Conservation (phyloP, 2,113 vertebrate species). For the Otolemur garnettii region DNA sequence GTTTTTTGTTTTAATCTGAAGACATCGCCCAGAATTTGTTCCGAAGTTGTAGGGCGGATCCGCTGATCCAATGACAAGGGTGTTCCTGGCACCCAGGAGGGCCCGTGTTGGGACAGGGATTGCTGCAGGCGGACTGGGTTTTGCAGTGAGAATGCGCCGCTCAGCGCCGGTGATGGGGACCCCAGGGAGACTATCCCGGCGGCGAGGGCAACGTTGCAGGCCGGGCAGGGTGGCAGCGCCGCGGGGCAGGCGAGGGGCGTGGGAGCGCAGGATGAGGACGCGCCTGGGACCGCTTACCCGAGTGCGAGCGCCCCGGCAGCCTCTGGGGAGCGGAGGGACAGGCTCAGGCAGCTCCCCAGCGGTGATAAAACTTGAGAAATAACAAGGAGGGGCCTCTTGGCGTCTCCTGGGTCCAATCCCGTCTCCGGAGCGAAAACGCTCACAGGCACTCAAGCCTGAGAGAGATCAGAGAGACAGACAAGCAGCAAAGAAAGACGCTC, state of each 20-base stretch:
- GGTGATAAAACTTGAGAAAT: constrained; percentile 76
- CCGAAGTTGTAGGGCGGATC: constrained; percentile 30
- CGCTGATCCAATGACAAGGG: not conserved
- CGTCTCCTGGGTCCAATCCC: constrained; percentile 48
- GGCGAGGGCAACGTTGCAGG: rapidly evolving
- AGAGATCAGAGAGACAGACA: not conserved
- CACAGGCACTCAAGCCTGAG: not conserved
- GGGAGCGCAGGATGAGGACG: constrained; percentile 30
- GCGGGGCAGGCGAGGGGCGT: not conserved
- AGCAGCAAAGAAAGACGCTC: not conserved
- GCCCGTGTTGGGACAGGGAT: constrained; percentile 28
- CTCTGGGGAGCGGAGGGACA: constrained; percentile 40
- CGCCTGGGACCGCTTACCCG: constrained; percentile 40
- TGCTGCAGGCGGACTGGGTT: not conserved
- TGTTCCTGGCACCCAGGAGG: constrained; percentile 60
- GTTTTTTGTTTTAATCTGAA: not conserved
- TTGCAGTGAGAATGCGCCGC: not conserved
- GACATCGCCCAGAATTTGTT: not conserved
- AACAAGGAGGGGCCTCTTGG: constrained; percentile 70
- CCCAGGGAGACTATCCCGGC: not conserved
- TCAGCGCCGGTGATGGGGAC: not conserved
- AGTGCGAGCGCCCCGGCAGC: not conserved
- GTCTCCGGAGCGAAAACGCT: constrained; percentile 22
- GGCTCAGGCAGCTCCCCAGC: constrained; percentile 72
- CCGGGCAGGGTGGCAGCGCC: not conserved